Base-by-base conservation (phyloP, 2,113 vertebrate species). In the Scartelaos histophorus region DNA sequence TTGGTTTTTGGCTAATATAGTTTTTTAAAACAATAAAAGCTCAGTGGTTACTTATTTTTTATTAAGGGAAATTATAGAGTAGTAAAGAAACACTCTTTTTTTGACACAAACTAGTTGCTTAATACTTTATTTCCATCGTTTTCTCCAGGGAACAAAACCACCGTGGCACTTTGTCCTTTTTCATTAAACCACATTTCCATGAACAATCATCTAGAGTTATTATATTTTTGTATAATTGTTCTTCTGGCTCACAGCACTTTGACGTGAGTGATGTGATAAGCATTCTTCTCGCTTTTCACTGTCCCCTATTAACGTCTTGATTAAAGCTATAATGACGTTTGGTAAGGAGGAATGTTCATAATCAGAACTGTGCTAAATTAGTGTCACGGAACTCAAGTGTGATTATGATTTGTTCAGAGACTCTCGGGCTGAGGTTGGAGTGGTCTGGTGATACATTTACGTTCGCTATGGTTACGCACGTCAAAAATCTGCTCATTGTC, bases 181-280 rank as follows among this genome's bases (percentile, higher is more conserved):
- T 78, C 67, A 80, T 78, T 82, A 74, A 51, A 62, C 9, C 70
- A 78, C 3, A 83, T 76, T 80, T 85, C 79, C 58, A 61, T 61
- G 69, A 54, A 65, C 65, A 78, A 78, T 78, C n/a, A 82, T 80
- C 25, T 51, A 74, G 70, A 66, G 69, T 77, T 84, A 88, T 87
- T 13, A 22, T 84, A 82, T 82, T 87, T 75, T 73, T 13, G 66
- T 83, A 73, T 85, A 89, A 90, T 85, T 84, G 76, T 72, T 62
- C 65, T 75, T 74, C 69, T 47, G 12, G 78, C 81, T 71, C 76
- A 81, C 54, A 79, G 80, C 79, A 66, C 73, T 76, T 77, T 45
- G 67, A 73, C 43, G n/a, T n/a, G n/a, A 21, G 47, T 79, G 22
- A 83, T 82, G 73, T 76, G 75, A 83, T 82, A 61, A 70, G 58